These are phyloP conservation scores for Oreochromis mossambicus DNA, from an alignment of 2,797 vertebrate genomes.

Conservation along the genomic window DNA sequence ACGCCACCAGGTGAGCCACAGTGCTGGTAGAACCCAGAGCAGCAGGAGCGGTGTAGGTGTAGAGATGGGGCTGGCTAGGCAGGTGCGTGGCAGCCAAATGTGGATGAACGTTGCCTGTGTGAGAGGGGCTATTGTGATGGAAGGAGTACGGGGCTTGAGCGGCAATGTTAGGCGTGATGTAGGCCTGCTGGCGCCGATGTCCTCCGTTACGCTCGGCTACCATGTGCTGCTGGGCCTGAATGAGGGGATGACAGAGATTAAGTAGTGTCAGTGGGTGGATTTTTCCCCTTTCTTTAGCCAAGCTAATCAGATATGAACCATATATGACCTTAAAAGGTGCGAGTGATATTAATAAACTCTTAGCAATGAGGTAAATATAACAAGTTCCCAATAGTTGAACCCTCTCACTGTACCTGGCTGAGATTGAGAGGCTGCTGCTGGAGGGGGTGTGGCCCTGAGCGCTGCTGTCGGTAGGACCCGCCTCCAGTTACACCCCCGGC, in stretches of 20 bases:
- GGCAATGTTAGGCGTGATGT: slow-evolving; percentile 94
- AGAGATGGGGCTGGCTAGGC: slow-evolving; percentile 93
- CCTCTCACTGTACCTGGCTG: slow-evolving; percentile 86
- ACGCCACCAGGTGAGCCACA: slow-evolving; percentile 94
- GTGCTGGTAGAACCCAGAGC: slow-evolving; percentile 92
- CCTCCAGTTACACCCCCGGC: slow-evolving; percentile 81
- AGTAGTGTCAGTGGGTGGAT: neutral
- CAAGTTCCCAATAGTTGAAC: neutral
- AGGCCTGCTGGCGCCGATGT: slow-evolving; percentile 95
- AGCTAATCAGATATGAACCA: neutral
- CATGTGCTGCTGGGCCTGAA: slow-evolving; percentile 93
- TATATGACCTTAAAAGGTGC: neutral
- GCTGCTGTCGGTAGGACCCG: slow-evolving; percentile 88
- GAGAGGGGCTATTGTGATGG: slow-evolving; percentile 93
- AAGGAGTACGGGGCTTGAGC: slow-evolving; percentile 95
- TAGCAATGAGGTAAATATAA: neutral
- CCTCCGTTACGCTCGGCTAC: slow-evolving; percentile 83
- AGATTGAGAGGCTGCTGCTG: slow-evolving; percentile 99
- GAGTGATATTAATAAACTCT: neutral
- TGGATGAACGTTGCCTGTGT: slow-evolving; percentile 86
- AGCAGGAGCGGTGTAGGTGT: slow-evolving; percentile 89
- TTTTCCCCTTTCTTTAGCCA: neutral
- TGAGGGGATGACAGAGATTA: neutral
- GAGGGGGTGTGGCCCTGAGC: slow-evolving; percentile 88
- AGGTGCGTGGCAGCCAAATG: slow-evolving; percentile 91